Evolutionary conservation across 2,888 invertebrate genomes (phyloP), one percentile per base, ranked within the genome.

Genomic region (Notodonta dromedarius): DNA sequence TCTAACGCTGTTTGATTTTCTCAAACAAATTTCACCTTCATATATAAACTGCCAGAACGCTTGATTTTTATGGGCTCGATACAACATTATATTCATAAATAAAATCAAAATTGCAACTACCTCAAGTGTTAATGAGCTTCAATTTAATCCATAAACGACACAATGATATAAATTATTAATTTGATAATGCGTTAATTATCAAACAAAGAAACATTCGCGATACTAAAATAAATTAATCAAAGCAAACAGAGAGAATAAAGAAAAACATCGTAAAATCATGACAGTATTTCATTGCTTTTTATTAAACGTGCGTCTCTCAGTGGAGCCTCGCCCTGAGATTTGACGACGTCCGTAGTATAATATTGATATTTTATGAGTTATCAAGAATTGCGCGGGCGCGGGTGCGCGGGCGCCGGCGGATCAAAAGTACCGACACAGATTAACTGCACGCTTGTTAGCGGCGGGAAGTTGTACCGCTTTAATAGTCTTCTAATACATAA

Each of bases 301-400:
- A 52, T 50, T 57, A 46, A n/a, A 48, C 35, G 13, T 57, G 13
- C 48, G 24, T 48, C 48, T 57, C 48, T 57, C 57, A n/a, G 35
- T 50, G 14, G 55, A n/a, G 42, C 7, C 39, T 14, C 42, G 16
- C 13, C 39, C 8, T 55, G 12, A 40, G 16, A 14, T 42, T 46
- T 56, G 44, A 44, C 44, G 51, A 57, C n/a, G 51, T 44, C 44
- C 59, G 54, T 63, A 50, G 57, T 63, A 61, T 67, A 66, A 76
- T 69, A 72, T 74, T 69, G 66, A 70, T 78, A 73, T 71, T 76
- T 77, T 74, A 74, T 71, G 64, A 71, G 73, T 70, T 60, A 68
- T 67, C 68, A 72, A 58, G 69, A 68, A 71, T 70, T 71, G 67
- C 73, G 70, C 70, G 70, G 60, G 56, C 58, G 52, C 57, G 55